phyloP scores from a whole-genome alignment of 1,140 invertebrate genomes.

The Cherax destructor region DNA sequence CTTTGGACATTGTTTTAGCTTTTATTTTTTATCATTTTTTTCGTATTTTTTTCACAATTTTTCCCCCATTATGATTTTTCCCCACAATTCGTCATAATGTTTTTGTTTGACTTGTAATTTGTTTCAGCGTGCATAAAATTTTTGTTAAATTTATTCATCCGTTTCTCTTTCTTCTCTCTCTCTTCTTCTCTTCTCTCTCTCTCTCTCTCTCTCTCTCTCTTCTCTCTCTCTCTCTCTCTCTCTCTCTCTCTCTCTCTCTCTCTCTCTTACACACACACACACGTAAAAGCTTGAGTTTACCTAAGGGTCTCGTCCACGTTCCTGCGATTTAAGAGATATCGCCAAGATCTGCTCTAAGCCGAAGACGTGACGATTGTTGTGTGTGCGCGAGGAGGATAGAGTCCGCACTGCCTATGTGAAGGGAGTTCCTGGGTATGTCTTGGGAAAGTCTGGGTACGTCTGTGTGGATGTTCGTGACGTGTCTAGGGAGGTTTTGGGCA shows the following conservation, averaged over 20 bases:
- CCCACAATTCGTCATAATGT: too few species aligned
- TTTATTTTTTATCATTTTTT: neutral
- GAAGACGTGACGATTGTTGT: conserved; percentile 20
- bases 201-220: conserved; percentile 12
- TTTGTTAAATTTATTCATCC: too few species aligned
- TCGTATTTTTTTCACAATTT: neutral
- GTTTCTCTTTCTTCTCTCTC: neutral
- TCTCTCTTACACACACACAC: neutral
- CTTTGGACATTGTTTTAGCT: neutral
- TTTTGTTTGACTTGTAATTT: too few species aligned
- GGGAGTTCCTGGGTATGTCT: too few species aligned
- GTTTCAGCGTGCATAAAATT: too few species aligned
- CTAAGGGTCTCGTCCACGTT: conserved; percentile 1
- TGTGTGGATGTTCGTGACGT: neutral
- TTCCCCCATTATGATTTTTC: too few species aligned
- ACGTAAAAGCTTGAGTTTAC: conserved; percentile 10
- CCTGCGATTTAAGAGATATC: conserved; percentile 34
- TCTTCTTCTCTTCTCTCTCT: neutral
- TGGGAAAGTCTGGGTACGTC: too few species aligned
- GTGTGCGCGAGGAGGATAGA: neutral
- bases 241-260: conserved; percentile 11
- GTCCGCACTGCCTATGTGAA: too few species aligned
- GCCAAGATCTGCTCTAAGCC: conserved; percentile 16
- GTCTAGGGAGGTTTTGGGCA: too few species aligned
- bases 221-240: conserved; percentile 18